Evolutionary conservation across 2,888 invertebrate species (phyloP).

Genomic region (Philopedon plagiatum): DNA sequence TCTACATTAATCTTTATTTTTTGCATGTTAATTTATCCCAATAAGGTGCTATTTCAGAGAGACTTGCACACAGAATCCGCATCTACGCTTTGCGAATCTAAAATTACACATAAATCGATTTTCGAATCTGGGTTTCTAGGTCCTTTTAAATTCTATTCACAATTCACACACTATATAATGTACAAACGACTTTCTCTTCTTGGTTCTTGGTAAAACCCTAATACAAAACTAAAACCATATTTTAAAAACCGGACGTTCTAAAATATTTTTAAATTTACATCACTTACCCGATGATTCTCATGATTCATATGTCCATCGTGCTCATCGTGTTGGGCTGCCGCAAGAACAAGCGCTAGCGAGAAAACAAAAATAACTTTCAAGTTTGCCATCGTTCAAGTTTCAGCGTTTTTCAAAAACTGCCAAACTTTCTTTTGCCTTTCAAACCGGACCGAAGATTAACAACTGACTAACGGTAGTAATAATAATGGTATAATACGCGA

Average conservation of each 20-base stretch:
- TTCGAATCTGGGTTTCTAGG: constrained; percentile 11
- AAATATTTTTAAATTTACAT: too few species aligned
- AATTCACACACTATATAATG: background rate
- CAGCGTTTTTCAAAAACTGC: constrained; percentile 3
- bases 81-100: constrained; percentile 15
- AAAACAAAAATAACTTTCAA: constrained; percentile 36
- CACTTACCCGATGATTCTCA: constrained; percentile 53
- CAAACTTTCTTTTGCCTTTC: background rate
- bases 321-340: constrained; percentile 44
- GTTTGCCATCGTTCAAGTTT: constrained; percentile 24
- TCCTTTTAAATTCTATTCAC: background rate
- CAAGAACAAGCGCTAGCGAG: constrained; percentile 42
- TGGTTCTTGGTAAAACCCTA: too few species aligned
- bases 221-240: too few species aligned
- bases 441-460: background rate
- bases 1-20: too few species aligned
- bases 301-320: constrained; percentile 48
- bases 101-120: constrained; percentile 39
- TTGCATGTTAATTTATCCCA: too few species aligned
- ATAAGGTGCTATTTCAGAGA: background rate
- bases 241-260: too few species aligned
- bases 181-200: constrained; percentile 18
- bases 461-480: constrained; percentile 23
- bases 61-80: background rate
- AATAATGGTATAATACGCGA: too few species aligned